Percentiles rank a stretch among this genome's conserved stretches.
Evolutionary conservation across 1,140 invertebrate species (phyloP).

Genomic region (Drosophila miranda): DNA sequence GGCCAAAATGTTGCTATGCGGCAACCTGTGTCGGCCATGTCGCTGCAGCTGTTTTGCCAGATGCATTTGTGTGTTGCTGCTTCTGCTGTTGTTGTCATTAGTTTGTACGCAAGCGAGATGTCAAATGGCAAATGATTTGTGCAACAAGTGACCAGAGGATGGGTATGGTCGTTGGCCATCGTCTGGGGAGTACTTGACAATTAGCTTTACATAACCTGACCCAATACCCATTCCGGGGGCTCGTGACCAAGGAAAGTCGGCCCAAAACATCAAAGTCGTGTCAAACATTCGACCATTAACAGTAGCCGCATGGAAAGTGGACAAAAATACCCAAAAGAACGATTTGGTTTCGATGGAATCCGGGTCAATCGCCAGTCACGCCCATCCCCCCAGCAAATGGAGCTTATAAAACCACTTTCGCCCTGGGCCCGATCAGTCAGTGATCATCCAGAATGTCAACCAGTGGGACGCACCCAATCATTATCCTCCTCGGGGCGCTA

Average conservation of each 20-base stretch:
- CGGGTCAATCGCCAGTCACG: slow-evolving; percentile 32
- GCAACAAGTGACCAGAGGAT: slow-evolving; percentile 39
- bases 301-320: slow-evolving; percentile 35
- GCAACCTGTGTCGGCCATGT: no score
- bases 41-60: no score
- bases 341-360: slow-evolving; percentile 18
- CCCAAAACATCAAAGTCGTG: slow-evolving; percentile 55
- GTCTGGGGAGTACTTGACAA: slow-evolving; percentile 52
- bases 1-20: slow-evolving; percentile 58
- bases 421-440: slow-evolving; percentile 30
- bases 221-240: slow-evolving; percentile 9
- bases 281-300: not conserved
- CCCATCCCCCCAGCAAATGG: not conserved
- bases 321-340: slow-evolving; percentile 1
- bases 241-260: slow-evolving; percentile 71
- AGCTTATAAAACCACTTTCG: slow-evolving; percentile 63
- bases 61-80: no score
- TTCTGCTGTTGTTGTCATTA: slow-evolving; percentile 57
- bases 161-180: slow-evolving; percentile 14
- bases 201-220: slow-evolving; percentile 71
- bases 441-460: slow-evolving; percentile 51
- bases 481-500: slow-evolving; percentile 7
- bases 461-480: slow-evolving; percentile 32
- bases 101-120: slow-evolving; percentile 66
- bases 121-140: slow-evolving; percentile 76